Evolutionary conservation across 2,888 invertebrate species (phyloP).

Genomic region (Dexiosoma caninum): DNA sequence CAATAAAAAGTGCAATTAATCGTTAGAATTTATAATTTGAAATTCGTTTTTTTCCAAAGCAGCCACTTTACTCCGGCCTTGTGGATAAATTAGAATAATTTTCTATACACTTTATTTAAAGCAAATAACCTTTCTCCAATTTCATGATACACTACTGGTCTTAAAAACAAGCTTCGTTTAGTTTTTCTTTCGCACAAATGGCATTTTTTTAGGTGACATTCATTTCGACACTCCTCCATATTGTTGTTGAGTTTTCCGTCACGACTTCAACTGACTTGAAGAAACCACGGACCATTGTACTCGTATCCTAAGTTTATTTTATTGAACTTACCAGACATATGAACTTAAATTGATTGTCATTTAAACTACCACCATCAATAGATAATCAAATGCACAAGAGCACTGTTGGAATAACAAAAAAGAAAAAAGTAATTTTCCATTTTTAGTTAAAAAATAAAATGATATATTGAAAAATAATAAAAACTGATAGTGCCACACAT

Average conservation of each 20-base stretch:
- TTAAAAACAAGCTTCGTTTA: not conserved
- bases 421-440: not conserved
- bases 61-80: too few relatives aligned
- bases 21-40: too few relatives aligned
- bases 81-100: too few relatives aligned
- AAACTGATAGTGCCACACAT: conserved; percentile 49
- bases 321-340: conserved; percentile 40
- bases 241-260: conserved; percentile 52
- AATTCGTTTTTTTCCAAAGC: too few relatives aligned
- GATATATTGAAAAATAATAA: conserved; percentile 15
- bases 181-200: not conserved
- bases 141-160: not conserved
- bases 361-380: conserved; percentile 57
- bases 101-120: too few relatives aligned
- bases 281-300: not conserved
- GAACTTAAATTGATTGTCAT: conserved; percentile 60
- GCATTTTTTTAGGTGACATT: conserved; percentile 45
- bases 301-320: conserved; percentile 1
- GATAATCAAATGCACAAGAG: conserved; percentile 43
- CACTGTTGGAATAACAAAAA: not conserved
- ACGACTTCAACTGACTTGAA: conserved; percentile 38
- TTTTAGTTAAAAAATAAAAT: conserved; percentile 5
- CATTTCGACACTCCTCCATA: conserved; percentile 64
- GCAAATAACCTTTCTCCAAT: not conserved
- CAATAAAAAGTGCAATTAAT: too few relatives aligned